Base-by-base conservation (phyloP, 2,888 invertebrate species). In the Heliconius sara region DNA sequence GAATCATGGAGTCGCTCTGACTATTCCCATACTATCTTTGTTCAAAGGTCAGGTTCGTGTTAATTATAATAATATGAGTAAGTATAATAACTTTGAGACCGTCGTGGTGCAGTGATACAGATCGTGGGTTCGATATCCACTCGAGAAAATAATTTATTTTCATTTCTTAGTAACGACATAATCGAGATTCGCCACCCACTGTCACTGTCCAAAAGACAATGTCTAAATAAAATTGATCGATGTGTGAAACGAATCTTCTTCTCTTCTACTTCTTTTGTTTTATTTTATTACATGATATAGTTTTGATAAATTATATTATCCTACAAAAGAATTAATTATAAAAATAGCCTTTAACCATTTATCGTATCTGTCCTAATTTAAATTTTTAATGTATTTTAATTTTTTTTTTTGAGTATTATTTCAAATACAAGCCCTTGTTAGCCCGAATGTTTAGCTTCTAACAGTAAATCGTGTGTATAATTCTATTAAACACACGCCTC, bases 401-500 rank as follows among this genome's bases (percentile, higher is more conserved):
- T 13, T 27, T 13, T 27, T 27, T 65, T 27, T 65, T 65, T 12
- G 25, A n/a, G 7, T 43, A 70, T 39, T 22, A 47, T 16, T 57
- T 16, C 34, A 34, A 73, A 57, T 34, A 60, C 34, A 60, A 16
- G 60, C 60, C 73, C 73, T 73, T 73, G 60, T n/a, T n/a, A 34
- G 34, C 19, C 27, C n/a, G 25, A 30, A 73, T n/a, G 7, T 60
- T 34, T 73, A 39, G 25, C 39, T 70, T 60, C 72, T 71, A 43
- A 72, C 43, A 19, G 43, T 63, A 30, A 72, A 77, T 73, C 63
- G 67, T 70, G 83, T 86, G 84, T 85, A 86, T 79, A 83, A 87
- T 88, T 89, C 86, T 84, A 84, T 84, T 89, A 85, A 87, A 84
- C 86, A 86, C 85, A 86, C 84, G 87, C 88, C 86, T 91, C 89